These are phyloP conservation scores for Emydocephalus ijimae DNA, from an alignment of 2,113 vertebrate species.

Conservation along the genomic window DNA sequence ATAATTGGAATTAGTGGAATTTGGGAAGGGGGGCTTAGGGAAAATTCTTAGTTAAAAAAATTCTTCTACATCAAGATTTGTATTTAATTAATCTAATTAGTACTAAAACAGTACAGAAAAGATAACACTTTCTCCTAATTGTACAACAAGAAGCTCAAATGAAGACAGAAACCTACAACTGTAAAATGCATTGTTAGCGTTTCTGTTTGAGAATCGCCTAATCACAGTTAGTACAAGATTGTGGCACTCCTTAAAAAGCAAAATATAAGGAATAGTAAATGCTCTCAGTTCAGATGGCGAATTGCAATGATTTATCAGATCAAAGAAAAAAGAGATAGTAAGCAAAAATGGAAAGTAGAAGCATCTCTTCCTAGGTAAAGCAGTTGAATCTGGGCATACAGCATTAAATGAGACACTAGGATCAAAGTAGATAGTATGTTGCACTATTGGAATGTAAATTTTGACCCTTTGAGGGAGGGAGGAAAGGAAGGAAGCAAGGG, in stretches of 20 bases:
- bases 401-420: background rate
- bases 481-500: too few relatives aligned
- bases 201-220: background rate
- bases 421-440: background rate
- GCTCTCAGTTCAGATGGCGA: background rate
- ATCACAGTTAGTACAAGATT: background rate
- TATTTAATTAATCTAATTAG: background rate
- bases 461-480: background rate
- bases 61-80: background rate
- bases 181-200: background rate
- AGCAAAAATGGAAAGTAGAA: background rate
- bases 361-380: background rate
- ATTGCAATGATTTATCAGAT: background rate
- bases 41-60: background rate
- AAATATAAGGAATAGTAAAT: background rate
- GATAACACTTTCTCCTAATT: background rate
- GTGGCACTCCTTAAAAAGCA: background rate
- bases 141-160: background rate
- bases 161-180: background rate
- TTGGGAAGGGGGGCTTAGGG: background rate
- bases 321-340: background rate
- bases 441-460: background rate
- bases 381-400: background rate
- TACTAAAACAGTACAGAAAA: background rate
- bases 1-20: background rate